These are phyloP conservation scores for Scolopax rusticola DNA, from an alignment of 2,797 vertebrate genomes.

Conservation along the genomic window DNA sequence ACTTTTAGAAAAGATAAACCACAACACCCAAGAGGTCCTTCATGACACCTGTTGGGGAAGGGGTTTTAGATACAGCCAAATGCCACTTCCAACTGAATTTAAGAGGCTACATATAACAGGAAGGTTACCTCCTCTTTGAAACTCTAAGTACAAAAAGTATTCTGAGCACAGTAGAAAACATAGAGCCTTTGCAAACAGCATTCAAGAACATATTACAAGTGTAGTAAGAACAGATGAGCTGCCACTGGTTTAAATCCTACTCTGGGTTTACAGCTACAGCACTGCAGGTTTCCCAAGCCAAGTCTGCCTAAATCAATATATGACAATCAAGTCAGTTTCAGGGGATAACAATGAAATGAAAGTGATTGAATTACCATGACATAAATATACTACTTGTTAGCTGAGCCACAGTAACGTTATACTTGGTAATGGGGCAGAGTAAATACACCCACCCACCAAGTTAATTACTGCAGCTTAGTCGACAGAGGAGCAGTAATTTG, in stretches of 20 bases:
- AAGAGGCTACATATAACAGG: background rate
- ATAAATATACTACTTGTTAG: conserved; percentile 46
- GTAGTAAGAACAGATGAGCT: background rate
- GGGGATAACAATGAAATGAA: conserved; percentile 6
- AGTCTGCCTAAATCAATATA: background rate
- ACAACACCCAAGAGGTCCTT: background rate
- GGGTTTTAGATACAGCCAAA: background rate
- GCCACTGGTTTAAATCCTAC: background rate
- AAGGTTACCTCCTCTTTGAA: background rate
- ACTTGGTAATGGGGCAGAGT: background rate
- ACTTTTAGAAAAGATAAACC: background rate
- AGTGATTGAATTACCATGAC: conserved; percentile 28
- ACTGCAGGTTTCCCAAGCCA: background rate
- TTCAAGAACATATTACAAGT: background rate
- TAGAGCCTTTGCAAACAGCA: background rate
- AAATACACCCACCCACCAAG: background rate
- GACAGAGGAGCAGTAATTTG: background rate
- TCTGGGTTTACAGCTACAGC: background rate
- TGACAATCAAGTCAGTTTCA: background rate
- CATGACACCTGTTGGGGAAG: background rate
- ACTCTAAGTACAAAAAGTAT: background rate
- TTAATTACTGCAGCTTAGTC: background rate
- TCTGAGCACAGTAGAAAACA: background rate
- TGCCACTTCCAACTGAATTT: background rate
- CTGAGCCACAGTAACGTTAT: background rate